Percentiles rank a stretch among this genome's conserved stretches.
Conservation (phyloP, 2,113 vertebrate species). For the Rhodinocichla rosea region DNA sequence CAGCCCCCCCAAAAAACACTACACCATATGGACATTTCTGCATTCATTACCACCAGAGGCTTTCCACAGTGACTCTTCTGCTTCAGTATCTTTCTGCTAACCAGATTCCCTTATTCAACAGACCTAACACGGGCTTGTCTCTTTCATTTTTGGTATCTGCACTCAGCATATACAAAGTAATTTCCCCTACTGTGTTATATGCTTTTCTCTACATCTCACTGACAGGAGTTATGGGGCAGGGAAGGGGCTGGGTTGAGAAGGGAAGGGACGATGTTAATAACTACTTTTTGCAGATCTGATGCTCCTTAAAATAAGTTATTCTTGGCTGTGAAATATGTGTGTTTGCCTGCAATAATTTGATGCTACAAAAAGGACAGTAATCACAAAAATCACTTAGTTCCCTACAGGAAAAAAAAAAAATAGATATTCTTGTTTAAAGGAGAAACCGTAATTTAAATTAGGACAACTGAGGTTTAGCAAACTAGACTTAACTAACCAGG, state of each 20-base stretch:
- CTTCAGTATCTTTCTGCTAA: not conserved
- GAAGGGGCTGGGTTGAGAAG: not conserved
- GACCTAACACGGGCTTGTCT: not conserved
- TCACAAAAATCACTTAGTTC: not conserved
- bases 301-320: not conserved
- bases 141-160: not conserved
- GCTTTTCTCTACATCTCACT: not conserved
- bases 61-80: not conserved
- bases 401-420: not conserved
- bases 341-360: not conserved
- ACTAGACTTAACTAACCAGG: not conserved
- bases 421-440: not conserved
- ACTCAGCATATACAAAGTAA: not conserved
- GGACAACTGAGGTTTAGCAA: not conserved
- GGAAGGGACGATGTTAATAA: not conserved
- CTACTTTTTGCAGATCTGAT: not conserved
- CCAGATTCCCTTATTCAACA: not conserved
- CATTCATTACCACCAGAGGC: not conserved
- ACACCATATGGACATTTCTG: not conserved
- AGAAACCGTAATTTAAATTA: not conserved
- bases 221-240: not conserved
- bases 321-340: not conserved
- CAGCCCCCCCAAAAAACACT: not conserved
- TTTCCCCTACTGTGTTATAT: not conserved
- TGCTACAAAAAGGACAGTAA: not conserved